Conservation (phyloP, 2,113 vertebrate genomes). For the Mormoops blainvillei region DNA sequence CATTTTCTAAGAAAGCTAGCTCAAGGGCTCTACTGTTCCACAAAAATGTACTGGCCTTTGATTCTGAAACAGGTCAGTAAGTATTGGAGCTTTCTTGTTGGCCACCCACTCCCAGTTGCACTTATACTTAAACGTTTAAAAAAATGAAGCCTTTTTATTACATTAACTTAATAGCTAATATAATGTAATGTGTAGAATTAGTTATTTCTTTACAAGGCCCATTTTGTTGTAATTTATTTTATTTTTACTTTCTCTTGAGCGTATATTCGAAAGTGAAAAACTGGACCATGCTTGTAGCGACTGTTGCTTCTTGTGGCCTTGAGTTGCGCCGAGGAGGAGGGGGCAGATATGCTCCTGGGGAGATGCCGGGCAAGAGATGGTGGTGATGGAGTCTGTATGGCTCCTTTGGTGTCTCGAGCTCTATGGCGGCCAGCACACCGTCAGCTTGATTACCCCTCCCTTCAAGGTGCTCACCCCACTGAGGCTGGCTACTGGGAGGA, state of each 20-base stretch:
- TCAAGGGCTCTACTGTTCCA: background rate
- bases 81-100: background rate
- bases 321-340: background rate
- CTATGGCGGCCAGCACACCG: background rate
- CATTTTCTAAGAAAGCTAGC: background rate
- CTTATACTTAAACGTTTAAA: background rate
- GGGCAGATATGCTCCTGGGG: background rate
- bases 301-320: background rate
- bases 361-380: rapidly evolving
- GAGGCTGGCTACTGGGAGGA: background rate
- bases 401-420: background rate
- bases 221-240: background rate
- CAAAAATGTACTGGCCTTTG: background rate
- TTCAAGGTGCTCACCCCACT: background rate
- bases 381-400: background rate
- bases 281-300: background rate
- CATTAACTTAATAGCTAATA: background rate
- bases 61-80: background rate
- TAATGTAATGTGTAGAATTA: background rate
- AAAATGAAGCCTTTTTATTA: background rate
- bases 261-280: background rate
- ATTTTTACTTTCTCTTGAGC: background rate
- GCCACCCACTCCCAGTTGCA: background rate
- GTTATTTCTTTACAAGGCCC: background rate
- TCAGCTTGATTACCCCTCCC: conserved; percentile 33